Evolutionary conservation across 1,140 invertebrate species (phyloP), one percentile per base, ranked within the genome.

Genomic region (Drosophila kanapiae): DNA sequence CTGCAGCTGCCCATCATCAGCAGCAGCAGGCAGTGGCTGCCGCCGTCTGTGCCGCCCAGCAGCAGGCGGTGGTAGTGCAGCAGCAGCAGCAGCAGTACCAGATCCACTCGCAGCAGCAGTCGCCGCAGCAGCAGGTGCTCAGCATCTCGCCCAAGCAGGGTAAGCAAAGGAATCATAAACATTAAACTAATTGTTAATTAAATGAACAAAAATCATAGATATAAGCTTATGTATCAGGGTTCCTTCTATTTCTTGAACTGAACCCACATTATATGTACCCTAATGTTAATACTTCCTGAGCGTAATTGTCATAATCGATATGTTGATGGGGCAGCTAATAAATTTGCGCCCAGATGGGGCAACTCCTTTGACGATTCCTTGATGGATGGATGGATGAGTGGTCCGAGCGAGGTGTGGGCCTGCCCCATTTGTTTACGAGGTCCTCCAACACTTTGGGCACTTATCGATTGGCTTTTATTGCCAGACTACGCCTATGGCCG

Each of bases 101-200:
- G 60, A 92, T 92, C 51, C 91, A 92, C 63, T 92, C 91, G 72
- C 91, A 92, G 65, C 91, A 92, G 69, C 91, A 92, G 76, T 92
- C 91, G 68, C 91, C 91, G 54, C 91, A 91, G 78, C 91, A 92
- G 83, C 91, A 92, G 72, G 82, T 92, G 82, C 78, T 91, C 40
- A 90, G 91, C 74, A 70, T 84, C 43, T 91, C 91, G 31, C 90
- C 91, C 65, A 92, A 92, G 78, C 91, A 92, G 82, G 91, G 91
- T 92, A 91, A 91, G 91, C 51, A 0, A 38, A 23, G 14, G 5
- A 49, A 45, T 27, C 23, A 7, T 4, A 13, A 10, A 1, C 9
- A 11, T 13, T 11, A 9, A 49, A 35, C 2, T 1, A 23, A 56
- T 18, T 11, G 27, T 27, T 31, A 18, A 38, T 38, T 47, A 8